Conservation (phyloP, 2,113 vertebrate species). For the Macrotus californicus region DNA sequence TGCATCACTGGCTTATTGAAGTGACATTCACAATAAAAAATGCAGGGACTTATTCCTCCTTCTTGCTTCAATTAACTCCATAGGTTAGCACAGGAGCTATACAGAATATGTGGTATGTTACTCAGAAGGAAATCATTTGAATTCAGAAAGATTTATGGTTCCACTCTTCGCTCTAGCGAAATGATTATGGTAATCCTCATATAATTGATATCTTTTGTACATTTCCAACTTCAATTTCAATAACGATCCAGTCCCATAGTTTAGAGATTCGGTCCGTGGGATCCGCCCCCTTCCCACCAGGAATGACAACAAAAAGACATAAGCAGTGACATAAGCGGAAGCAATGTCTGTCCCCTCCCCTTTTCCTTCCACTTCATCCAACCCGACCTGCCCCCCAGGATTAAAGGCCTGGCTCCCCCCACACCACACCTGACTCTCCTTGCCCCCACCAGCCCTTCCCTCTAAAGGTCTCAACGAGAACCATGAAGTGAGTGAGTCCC, state of each 20-base stretch:
- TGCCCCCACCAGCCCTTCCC: no score
- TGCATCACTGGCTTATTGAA: conserved; percentile 51
- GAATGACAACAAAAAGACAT: background rate
- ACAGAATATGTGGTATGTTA: conserved; percentile 26
- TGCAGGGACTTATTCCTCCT: conserved; percentile 51
- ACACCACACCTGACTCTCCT: background rate
- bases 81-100: conserved; percentile 41
- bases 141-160: conserved; percentile 34
- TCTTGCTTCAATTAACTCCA: conserved; percentile 52
- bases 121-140: conserved; percentile 57
- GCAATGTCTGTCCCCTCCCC: background rate
- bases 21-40: background rate
- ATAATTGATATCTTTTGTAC: conserved; percentile 13
- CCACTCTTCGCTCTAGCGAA: background rate
- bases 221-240: conserved; percentile 15
- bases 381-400: background rate
- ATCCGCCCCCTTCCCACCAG: fast-evolving
- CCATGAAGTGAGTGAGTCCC: fast-evolving
- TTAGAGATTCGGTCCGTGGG: background rate
- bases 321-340: no score
- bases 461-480: no score
- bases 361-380: background rate
- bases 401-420: background rate
- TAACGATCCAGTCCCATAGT: background rate
- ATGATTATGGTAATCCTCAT: conserved; percentile 42